Evolutionary conservation across 2,888 invertebrate species (phyloP).

Genomic region (Sinodicranocentrus sp.): DNA sequence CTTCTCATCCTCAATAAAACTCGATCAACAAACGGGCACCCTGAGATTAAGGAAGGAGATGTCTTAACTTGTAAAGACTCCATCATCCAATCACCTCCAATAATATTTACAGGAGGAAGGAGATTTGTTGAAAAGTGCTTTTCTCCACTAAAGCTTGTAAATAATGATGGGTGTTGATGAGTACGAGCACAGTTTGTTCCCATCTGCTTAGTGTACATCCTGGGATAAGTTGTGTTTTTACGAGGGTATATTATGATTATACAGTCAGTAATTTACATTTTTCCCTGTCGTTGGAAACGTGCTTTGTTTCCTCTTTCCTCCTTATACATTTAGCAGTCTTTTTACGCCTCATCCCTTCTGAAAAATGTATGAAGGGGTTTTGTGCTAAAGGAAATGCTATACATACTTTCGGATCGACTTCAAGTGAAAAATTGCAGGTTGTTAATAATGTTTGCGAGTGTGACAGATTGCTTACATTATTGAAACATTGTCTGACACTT

Average conservation of each 20-base stretch:
- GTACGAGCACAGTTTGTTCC: constrained; percentile 3
- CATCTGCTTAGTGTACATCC: constrained; percentile 43
- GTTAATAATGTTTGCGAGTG: constrained; percentile 48
- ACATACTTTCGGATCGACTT: too few relatives aligned
- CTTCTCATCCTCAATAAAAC: constrained; percentile 50
- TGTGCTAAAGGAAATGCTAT: too few relatives aligned
- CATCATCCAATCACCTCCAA: constrained; percentile 45
- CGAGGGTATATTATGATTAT: constrained; percentile 15
- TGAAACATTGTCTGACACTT: constrained; percentile 50
- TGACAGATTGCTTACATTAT: constrained; percentile 67
- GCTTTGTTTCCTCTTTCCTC: too few relatives aligned
- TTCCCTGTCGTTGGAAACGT: neutral
- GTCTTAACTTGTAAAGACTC: constrained; percentile 8
- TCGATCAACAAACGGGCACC: constrained; percentile 56
- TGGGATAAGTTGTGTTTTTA: constrained; percentile 14
- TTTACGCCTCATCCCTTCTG: too few relatives aligned
- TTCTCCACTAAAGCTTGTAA: constrained; percentile 49
- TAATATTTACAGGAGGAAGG: constrained; percentile 43
- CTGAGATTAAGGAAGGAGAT: constrained; percentile 12
- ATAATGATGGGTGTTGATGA: constrained; percentile 59
- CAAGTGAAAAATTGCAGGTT: constrained; percentile 52
- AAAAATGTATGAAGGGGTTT: too few relatives aligned
- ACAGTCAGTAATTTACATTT: constrained; percentile 55
- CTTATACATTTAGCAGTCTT: too few relatives aligned
- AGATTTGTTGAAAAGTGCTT: constrained; percentile 50